Base-by-base conservation (phyloP, 2,888 invertebrate genomes). In the Oscheius sp. region DNA sequence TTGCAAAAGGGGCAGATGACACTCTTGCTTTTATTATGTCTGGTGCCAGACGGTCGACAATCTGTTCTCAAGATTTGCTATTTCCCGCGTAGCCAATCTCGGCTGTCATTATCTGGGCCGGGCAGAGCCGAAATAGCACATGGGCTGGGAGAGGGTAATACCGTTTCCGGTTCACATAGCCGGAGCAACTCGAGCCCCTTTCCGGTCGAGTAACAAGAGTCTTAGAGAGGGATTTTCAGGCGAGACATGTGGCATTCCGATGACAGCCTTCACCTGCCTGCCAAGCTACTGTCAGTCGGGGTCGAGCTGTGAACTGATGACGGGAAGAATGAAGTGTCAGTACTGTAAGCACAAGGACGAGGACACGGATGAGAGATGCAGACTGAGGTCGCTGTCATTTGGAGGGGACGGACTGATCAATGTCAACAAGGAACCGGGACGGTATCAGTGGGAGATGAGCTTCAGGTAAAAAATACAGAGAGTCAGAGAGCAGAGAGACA, bases 301-400 rank as follows among this genome's bases (percentile, higher is more conserved):
- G 13, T 79, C 84, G 11, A 59, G 70, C 5, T 84, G 84, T 59
- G 78, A 79, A 13, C 42, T 82, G 11, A 70, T 76, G 10, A 76
- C 68, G 4, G 59, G 72, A 50, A 55, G 33, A 48, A 84, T 84
- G 84, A 71, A 70, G 32, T 84, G 84, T 58, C 59, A 71, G 21
- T 77, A 83, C 58, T 84, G 84, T 60, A 76, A 71, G 53, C 77
- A 80, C 62, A 32, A 63, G 10, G 62, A 63, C 32, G 76, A 76
- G 21, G 82, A 82, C 70, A 75, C 77, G 21, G 80, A 82, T 66
- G 80, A 80, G 29, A 68, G 81, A 70, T 88, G 88, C 58, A 81
- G 83, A 10, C 79, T 88, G 57, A 73, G 86, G 32, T 77, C 87
- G 2, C 75, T 88, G 9, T 83, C 84, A 0, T 87, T 88, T 62